A percentile compares a stretch with the other conserved stretches of the same genome.
These are phyloP conservation scores for Ascaphus truei DNA, from an alignment of 2,113 vertebrate species.

Conservation along the genomic window DNA sequence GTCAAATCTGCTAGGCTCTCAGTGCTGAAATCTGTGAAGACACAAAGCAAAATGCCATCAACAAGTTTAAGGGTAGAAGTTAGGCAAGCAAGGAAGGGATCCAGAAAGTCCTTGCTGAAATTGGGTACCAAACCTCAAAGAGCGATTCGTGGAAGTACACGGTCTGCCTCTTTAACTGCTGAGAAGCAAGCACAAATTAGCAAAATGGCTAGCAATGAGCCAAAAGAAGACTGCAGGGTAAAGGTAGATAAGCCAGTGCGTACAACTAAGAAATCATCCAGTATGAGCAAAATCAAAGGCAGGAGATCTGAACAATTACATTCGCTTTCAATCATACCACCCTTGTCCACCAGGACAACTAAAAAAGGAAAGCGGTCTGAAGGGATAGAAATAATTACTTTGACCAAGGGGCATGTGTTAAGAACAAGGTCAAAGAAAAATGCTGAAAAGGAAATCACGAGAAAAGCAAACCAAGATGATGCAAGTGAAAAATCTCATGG, in stretches of 20 bases:
- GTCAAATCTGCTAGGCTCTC: constrained; percentile 39
- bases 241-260: not conserved
- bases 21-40: constrained; percentile 6
- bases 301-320: not conserved
- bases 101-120: not conserved
- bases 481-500: not conserved
- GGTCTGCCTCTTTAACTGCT: not conserved
- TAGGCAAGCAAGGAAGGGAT: constrained; percentile 45
- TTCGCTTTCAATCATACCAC: not conserved
- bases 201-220: not conserved
- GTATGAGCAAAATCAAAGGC: not conserved
- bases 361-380: not conserved
- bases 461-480: not conserved
- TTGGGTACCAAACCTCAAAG: not conserved
- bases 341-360: not conserved
- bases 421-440: not conserved
- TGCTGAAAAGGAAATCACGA: not conserved
- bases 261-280: not conserved
- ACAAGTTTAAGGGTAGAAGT: constrained; percentile 30
- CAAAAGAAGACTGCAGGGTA: not conserved
- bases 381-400: not conserved
- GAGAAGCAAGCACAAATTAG: not conserved
- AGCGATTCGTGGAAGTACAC: not conserved
- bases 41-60: constrained; percentile 5
- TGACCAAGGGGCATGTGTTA: not conserved